Evolutionary conservation across 2,888 invertebrate species (phyloP), one percentile per base, ranked within the genome.

Genomic region (Machimus rusticus): DNA sequence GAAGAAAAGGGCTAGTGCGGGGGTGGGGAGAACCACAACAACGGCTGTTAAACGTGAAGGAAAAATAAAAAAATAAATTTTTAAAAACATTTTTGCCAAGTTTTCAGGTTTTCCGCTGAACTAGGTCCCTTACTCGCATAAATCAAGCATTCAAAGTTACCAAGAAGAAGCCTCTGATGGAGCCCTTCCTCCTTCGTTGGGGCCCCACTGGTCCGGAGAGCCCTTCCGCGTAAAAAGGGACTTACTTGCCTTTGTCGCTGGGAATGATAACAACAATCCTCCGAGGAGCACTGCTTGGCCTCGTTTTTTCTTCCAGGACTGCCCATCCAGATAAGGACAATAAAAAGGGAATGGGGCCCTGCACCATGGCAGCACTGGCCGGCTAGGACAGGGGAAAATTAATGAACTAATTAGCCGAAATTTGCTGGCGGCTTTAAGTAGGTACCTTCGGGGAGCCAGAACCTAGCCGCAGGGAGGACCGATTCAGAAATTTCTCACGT

Each of bases 361-460:
- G 6, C 28, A 14, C 81, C 34, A 28, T 16, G 16, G 19, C 16
- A 51, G 14, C 31, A 14, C 81, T 14, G 34, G 16, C 43, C 14
- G 16, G 46, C 46, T 6, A n/a, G 46, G 46, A 51, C 31, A 76
- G 81, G 34, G 51, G 19, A n/a, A 81, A 81, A 81, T 81, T 81
- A 51, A 81, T 55, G 81, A 81, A 81, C 51, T 81, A 81, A 81
- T 81, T 81, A 81, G 19, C 51, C 51, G 51, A 81, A 81, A 81
- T 81, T 81, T 81, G 81, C 31, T 81, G n/a, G 81, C 55, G 31
- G 23, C 28, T 81, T 81, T 46, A 78, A 55, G 51, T 46, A 78
- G 34, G 51, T n/a, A 81, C 14, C 55, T 74, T n/a, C 76, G 6
- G 5, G 37, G 34, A 37, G 34, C 76, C 46, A 23, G 19, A 76